phyloP scores from a whole-genome alignment of 2,888 invertebrate species.

The Eilema griseolum region DNA sequence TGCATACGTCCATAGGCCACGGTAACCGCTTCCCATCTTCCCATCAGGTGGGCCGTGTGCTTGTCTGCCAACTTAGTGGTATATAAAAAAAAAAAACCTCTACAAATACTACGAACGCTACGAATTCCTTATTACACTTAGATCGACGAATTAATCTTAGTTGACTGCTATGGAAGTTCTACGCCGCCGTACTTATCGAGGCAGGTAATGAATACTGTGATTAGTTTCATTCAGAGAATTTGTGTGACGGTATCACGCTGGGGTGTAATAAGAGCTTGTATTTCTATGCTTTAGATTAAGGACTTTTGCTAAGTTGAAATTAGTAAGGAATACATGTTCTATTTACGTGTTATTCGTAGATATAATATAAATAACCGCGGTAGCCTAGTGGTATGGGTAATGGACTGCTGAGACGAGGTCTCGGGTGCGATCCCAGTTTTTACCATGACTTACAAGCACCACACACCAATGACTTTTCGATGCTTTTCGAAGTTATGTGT shows the following conservation, averaged over 20 bases:
- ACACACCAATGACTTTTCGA: no score
- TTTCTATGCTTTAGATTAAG: conserved; percentile 10
- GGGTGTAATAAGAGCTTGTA: conserved; percentile 5
- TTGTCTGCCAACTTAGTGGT: no score
- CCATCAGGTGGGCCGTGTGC: no score
- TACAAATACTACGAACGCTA: conserved; percentile 1
- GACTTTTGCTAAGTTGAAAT: neutral
- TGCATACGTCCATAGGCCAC: no score
- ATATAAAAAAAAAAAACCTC: no score
- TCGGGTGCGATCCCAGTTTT: no score
- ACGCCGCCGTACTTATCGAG: conserved; percentile 13
- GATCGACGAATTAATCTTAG: conserved; percentile 21
- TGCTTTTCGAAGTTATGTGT: no score
- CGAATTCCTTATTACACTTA: conserved; percentile 19
- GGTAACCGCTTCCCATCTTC: no score
- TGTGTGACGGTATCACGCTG: conserved; percentile 9
- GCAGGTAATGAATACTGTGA: conserved; percentile 26
- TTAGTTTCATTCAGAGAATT: conserved; percentile 26
- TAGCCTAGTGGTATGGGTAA: no score
- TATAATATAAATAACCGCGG: no score
- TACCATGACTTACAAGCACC: no score
- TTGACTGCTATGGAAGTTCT: conserved; percentile 17
- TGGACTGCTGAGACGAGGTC: no score
- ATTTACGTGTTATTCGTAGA: neutral
- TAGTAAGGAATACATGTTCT: neutral